Percentiles rank a stretch among this genome's conserved stretches.
phyloP scores from a whole-genome alignment of 2,888 invertebrate genomes.

The Rhyacophila evoluta region DNA sequence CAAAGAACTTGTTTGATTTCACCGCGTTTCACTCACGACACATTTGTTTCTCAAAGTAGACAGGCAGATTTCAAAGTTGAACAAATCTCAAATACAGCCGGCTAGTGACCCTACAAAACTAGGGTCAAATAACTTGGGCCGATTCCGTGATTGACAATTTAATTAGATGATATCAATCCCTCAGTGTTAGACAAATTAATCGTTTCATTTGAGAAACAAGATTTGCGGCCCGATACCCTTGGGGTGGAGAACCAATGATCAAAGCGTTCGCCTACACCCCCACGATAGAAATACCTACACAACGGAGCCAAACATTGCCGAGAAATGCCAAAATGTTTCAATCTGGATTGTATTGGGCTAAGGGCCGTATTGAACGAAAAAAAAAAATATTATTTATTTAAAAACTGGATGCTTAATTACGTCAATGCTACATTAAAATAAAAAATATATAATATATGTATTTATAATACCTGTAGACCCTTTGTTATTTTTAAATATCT shows the following conservation, averaged over 20 bases:
- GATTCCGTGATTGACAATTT: constrained; percentile 40
- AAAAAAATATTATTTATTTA: no score
- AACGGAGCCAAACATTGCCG: background rate
- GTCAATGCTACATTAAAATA: no score
- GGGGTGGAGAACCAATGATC: background rate
- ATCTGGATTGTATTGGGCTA: background rate
- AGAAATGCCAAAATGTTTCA: background rate
- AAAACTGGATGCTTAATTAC: no score
- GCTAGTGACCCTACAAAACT: background rate
- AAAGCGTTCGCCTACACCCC: constrained; percentile 17
- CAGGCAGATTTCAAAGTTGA: background rate
- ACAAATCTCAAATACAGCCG: background rate
- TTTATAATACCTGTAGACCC: no score
- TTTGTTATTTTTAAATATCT: no score
- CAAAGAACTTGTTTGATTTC: no score
- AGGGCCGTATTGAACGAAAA: background rate
- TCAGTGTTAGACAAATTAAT: constrained; percentile 43
- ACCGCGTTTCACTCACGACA: background rate
- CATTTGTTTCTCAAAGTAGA: background rate
- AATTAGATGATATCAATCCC: constrained; percentile 47
- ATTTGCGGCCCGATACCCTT: constrained; percentile 30
- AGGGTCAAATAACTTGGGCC: background rate
- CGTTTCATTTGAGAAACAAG: constrained; percentile 37
- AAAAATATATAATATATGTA: no score
- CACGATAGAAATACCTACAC: background rate